Evolutionary conservation across 2,888 invertebrate species (phyloP).

Genomic region (Spisula solida): DNA sequence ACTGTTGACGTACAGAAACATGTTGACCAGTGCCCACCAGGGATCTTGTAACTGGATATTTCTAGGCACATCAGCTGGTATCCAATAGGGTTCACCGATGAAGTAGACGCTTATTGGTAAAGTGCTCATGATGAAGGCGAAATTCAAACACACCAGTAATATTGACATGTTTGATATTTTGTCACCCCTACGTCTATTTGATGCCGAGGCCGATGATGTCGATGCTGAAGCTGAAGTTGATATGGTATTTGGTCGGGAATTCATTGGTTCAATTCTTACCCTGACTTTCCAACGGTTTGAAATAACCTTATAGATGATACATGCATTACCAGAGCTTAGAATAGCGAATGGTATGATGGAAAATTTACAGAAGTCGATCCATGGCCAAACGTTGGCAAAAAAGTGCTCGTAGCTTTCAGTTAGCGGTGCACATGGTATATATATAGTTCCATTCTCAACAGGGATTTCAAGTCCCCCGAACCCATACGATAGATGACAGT

Average conservation of each 20-base stretch:
- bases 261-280: not conserved
- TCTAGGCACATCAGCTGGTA: slow-evolving; percentile 31
- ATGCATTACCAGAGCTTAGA: slow-evolving; percentile 76
- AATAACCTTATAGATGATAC: slow-evolving; percentile 67
- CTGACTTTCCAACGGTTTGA: not conserved
- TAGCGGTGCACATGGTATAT: slow-evolving; percentile 59
- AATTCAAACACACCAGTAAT: slow-evolving; percentile 72
- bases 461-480: slow-evolving; percentile 52
- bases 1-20: slow-evolving; percentile 41
- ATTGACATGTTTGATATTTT: slow-evolving; percentile 74
- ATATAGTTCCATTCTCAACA: slow-evolving; percentile 38
- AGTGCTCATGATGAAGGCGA: slow-evolving; percentile 73
- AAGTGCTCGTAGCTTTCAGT: slow-evolving; percentile 66
- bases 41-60: slow-evolving; percentile 44
- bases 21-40: slow-evolving; percentile 52
- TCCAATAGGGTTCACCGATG: slow-evolving; percentile 39
- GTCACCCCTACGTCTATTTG: not conserved
- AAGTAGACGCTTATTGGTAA: slow-evolving; percentile 35
- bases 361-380: slow-evolving; percentile 78
- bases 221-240: not conserved
- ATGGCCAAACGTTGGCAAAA: slow-evolving; percentile 74
- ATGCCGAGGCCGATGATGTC: not conserved
- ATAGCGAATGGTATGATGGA: slow-evolving; percentile 77
- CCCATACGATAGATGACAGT: slow-evolving; percentile 76
- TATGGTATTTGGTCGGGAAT: not conserved